Conservation (phyloP, 2,888 invertebrate genomes). For the Polydesmus complanatus region DNA sequence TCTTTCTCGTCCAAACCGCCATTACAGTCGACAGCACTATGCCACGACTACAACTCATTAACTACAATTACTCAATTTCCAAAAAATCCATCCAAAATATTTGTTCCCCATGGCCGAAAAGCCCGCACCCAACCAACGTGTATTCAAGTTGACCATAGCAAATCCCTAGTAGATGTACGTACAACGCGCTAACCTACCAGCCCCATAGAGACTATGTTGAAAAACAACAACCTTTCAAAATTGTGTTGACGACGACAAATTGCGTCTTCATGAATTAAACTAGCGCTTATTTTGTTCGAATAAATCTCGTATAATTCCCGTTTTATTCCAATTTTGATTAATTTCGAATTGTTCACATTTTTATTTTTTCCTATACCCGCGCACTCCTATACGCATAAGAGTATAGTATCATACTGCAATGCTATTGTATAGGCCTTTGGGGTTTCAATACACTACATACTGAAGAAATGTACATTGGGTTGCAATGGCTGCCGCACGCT, state of each 20-base stretch:
- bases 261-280: slow-evolving; percentile 13
- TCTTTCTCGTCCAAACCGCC: slow-evolving; percentile 5
- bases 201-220: not conserved
- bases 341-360: not conserved
- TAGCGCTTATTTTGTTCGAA: not conserved
- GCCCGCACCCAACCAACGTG: too few species aligned
- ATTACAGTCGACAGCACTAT: not conserved
- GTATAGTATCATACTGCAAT: not conserved
- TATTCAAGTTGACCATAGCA: not conserved
- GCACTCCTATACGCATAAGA: not conserved
- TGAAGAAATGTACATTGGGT: slow-evolving; percentile 2
- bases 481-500: slow-evolving; percentile 11
- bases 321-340: not conserved
- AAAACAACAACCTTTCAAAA: slow-evolving; percentile 13
- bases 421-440: slow-evolving; percentile 10
- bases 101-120: too few species aligned
- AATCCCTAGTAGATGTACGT: not conserved
- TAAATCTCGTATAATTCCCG: not conserved
- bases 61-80: not conserved
- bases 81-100: not conserved
- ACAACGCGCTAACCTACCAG: not conserved
- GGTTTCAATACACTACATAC: slow-evolving; percentile 3
- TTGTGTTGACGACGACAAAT: slow-evolving; percentile 9
- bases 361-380: not conserved
- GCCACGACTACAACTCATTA: not conserved